These are phyloP conservation scores for Trinorchestia longiramus DNA, from an alignment of 1,140 invertebrate genomes.

Conservation along the genomic window DNA sequence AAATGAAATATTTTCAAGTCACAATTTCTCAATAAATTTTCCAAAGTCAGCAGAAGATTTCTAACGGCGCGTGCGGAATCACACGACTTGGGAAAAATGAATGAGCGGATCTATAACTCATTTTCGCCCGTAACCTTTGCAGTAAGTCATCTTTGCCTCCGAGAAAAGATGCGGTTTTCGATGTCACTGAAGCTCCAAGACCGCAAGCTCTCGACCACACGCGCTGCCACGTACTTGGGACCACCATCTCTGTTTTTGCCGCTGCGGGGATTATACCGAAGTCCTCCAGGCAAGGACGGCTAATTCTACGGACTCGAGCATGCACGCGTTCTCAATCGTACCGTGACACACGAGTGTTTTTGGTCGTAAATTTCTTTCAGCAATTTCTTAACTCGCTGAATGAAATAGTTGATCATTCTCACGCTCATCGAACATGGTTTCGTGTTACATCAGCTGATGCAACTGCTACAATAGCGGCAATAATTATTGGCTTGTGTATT, in stretches of 20 bases:
- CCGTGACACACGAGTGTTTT: not conserved
- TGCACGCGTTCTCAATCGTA: not conserved
- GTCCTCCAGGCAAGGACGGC: slow-evolving; percentile 20
- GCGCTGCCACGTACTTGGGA: not conserved
- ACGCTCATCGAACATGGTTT: not conserved
- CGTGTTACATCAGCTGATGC: too few relatives aligned
- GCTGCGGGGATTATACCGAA: slow-evolving; percentile 39
- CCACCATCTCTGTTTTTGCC: slow-evolving; percentile 2
- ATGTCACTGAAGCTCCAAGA: not conserved
- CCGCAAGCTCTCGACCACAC: not conserved
- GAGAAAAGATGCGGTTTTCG: not conserved
- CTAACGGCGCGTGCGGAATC: not conserved
- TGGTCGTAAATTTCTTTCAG: not conserved
- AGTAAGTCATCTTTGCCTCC: not conserved
- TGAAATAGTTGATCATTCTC: not conserved
- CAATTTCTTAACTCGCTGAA: not conserved
- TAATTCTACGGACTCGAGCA: not conserved
- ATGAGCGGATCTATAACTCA: not conserved
- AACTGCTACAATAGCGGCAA: not conserved
- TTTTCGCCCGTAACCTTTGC: not conserved
- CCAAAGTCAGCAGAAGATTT: not conserved
- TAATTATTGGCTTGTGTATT: not conserved
- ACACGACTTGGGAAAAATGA: not conserved
- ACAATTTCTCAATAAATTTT: not conserved
- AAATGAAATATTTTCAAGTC: not conserved